Evolutionary conservation across 1,140 invertebrate genomes (phyloP), one percentile per base, ranked within the genome.

Genomic region (Scaptomyza pallida): DNA sequence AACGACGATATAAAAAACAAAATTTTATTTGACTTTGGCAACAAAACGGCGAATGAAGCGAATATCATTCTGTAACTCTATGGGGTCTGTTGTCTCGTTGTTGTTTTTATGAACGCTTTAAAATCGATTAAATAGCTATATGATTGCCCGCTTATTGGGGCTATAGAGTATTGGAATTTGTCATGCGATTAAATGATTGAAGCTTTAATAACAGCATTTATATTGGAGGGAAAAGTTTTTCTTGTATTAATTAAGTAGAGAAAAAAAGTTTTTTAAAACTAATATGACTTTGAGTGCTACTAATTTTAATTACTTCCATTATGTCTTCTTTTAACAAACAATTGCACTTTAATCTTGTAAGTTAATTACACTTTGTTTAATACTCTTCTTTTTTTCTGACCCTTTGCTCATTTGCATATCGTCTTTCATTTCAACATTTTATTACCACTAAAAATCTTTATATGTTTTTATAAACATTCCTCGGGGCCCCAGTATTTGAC

Each of bases 1-100:
- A 88, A 88, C 78, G 78, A 89, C 78, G 78, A 88, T 80, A 88
- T 88, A 88, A 88, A 88, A 83, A 76, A 48, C 47, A 67, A 64
- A 82, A 70, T 78, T 86, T 86, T 88, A 86, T 86, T 65, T 88
- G n/a, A n/a, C 57, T 41, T 74, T 62, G 75, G 63, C 75, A 72
- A 62, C 52, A 72, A n/a, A 78, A 64, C 62, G 51, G 17, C 6
- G n/a, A 9, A 48, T 33, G 50, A 41, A 19, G 9, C 17, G 6
- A 21, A 72, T 41, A 72, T 60, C 40, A 54, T 59, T 59, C 54
- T 72, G 63, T 72, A 72, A 60, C 17, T 41, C 47, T 2, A 15
- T 30, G 26, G 12, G 5, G 17, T 41, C 19, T 61, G 10, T 56
- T 30, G 6, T 75, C 37, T 65, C n/a, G n/a, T n/a, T n/a, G 44